Base-by-base conservation (phyloP, 2,113 vertebrate species). In the Phylloscopus trochilus region DNA sequence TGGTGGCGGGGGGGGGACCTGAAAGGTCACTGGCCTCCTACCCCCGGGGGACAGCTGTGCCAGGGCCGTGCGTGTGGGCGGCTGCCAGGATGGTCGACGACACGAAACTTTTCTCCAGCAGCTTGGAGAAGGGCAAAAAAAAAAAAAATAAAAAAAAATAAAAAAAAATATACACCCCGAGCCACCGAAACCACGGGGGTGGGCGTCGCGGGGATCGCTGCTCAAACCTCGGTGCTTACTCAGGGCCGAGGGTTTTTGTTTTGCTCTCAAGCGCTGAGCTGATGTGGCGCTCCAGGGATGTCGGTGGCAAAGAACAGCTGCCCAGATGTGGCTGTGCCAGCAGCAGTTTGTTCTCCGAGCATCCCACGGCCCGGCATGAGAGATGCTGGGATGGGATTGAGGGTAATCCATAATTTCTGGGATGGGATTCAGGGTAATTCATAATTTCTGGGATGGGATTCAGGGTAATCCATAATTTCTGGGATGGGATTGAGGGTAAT, bases 1-100 rank as follows among this genome's bases (percentile, higher is more conserved):
- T 95, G 80, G 12, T 78, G 87, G n/a, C n/a, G n/a, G n/a, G n/a
- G n/a, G n/a, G n/a, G 91, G 86, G 89, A 87, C 52, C 81, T 4
- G 7, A 95, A 95, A 96, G 93, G 95, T 96, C 93, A 96, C 53
- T 70, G 27, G 20, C 73, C 93, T 87, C 92, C 92, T 47, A 31
- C 89, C 96, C 92, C 89, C 19, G 1, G 81, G 94, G 92, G 43
- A 15, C 41, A 30, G 3, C 83, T 44, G 83, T 23, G 31, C 55
- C 9, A 3, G 88, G 74, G 60, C 87, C 72, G 1, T 0, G 4
- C 0, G 89, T 4, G 83, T 87, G 1, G 93, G 91, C 1, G 73
- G 89, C 60, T 46, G 89, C 75, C 49, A 15, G 91, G 78, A 90
- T 80, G 81, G 51, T 6, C 77, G 26, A 37, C 74, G 23, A 3